Percentiles rank a stretch among this genome's conserved stretches.
phyloP scores from a whole-genome alignment of 2,113 vertebrate species.

The Gymnorhina tibicen region DNA sequence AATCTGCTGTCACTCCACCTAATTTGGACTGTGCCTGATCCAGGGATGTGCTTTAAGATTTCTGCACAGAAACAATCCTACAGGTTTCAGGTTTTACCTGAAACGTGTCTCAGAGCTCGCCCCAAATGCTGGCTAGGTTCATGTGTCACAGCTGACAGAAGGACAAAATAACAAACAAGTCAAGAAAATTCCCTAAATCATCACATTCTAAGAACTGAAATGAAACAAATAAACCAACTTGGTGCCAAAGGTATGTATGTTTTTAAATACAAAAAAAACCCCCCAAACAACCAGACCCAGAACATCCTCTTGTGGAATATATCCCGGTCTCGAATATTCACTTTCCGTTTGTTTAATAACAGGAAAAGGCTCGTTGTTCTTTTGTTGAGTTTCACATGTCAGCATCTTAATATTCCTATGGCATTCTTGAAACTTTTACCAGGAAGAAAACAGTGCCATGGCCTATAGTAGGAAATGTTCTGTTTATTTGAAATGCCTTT shows the following conservation, averaged over 20 bases:
- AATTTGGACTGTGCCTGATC: not conserved
- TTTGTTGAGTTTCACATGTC: constrained; percentile 78
- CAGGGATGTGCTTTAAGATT: not conserved
- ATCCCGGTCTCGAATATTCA: constrained; percentile 74
- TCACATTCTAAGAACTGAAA: constrained; percentile 70
- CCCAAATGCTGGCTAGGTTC: not conserved
- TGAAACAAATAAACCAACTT: constrained; percentile 60
- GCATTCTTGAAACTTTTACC: constrained; percentile 73
- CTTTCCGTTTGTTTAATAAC: constrained; percentile 81
- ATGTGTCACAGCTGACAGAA: constrained; percentile 22
- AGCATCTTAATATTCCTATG: constrained; percentile 74
- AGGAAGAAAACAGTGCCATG: constrained; percentile 73
- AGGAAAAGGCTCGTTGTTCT: constrained; percentile 77
- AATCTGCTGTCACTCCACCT: not conserved
- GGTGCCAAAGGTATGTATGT: constrained; percentile 68
- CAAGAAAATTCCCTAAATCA: constrained; percentile 65
- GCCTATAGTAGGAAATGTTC: constrained; percentile 69
- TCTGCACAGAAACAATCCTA: not conserved
- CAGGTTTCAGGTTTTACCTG: not conserved
- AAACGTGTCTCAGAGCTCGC: constrained; percentile 10
- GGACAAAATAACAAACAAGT: constrained; percentile 58
- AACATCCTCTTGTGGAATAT: constrained; percentile 80
- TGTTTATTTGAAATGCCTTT: constrained; percentile 70
- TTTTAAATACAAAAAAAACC: constrained; percentile 52
- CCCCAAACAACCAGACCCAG: not conserved